These are phyloP conservation scores for Eulimnadia texana DNA, from an alignment of 1,140 invertebrate species.

Conservation along the genomic window DNA sequence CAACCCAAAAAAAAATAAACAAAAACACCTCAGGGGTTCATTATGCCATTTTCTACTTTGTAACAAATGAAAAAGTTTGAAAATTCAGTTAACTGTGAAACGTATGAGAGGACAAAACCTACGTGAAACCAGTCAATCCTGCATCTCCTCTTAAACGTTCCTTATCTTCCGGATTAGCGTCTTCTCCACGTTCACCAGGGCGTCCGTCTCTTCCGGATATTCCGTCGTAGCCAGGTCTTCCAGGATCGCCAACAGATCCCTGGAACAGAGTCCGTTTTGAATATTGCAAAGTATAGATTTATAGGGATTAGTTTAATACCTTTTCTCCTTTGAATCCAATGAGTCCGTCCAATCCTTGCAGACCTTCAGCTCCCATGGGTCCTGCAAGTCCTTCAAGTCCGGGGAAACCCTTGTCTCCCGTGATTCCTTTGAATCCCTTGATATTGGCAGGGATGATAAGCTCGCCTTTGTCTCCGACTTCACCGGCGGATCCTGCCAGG, in stretches of 20 bases:
- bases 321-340: conserved; percentile 12
- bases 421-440: not conserved
- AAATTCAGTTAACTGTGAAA: not conserved
- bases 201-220: conserved; percentile 9
- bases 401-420: conserved; percentile 49
- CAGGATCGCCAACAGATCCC: conserved; percentile 13
- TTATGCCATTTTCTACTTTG: too few species aligned
- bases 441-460: conserved; percentile 4
- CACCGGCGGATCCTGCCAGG: conserved; percentile 11
- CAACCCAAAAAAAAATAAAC: too few species aligned
- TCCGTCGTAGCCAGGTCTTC: conserved; percentile 13
- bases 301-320: not conserved
- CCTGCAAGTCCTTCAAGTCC: conserved; percentile 30
- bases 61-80: too few species aligned
- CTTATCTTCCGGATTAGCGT: conserved; percentile 8
- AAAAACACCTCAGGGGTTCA: too few species aligned
- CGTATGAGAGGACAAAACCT: not conserved
- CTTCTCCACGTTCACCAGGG: conserved; percentile 14
- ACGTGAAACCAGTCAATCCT: conserved; percentile 17
- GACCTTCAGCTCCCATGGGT: conserved; percentile 36
- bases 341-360: conserved; percentile 37
- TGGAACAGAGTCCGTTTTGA: conserved; percentile 7
- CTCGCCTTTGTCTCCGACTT: conserved; percentile 7
- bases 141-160: conserved; percentile 14
- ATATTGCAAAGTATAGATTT: not conserved